Evolutionary conservation across 1,140 invertebrate genomes (phyloP).

Genomic region (Drosophila bipectinata): DNA sequence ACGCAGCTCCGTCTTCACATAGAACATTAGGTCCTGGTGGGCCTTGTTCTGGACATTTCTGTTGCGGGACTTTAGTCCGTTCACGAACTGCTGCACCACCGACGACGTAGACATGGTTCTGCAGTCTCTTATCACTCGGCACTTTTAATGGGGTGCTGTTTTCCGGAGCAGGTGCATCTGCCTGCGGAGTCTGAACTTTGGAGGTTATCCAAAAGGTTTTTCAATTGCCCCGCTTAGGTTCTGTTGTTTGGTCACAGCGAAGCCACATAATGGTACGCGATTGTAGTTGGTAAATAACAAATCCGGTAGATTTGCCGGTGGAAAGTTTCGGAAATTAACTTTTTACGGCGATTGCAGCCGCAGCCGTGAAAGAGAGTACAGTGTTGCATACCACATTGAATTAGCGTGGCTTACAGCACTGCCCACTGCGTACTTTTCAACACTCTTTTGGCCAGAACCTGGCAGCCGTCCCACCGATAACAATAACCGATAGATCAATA

Average conservation of each 20-base stretch:
- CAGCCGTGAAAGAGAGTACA: conserved; percentile 16
- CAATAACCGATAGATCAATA: conserved; percentile 36
- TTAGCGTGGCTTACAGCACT: background rate
- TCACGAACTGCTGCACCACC: conserved; percentile 91
- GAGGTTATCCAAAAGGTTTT: conserved; percentile 30
- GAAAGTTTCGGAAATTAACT: background rate
- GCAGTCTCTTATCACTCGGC: conserved; percentile 2
- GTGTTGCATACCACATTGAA: conserved; percentile 4
- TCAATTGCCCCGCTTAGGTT: conserved; percentile 19
- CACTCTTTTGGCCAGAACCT: background rate
- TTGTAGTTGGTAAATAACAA: background rate
- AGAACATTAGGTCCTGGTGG: conserved; percentile 94
- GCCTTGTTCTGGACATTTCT: conserved; percentile 93
- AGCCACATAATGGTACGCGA: conserved; percentile 9
- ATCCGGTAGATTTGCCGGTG: background rate
- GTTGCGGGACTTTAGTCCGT: conserved; percentile 94
- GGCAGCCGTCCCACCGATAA: background rate
- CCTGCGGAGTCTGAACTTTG: conserved; percentile 26
- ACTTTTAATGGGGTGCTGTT: conserved; percentile 2
- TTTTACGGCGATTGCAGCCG: conserved; percentile 23
- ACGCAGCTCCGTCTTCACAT: conserved; percentile 95
- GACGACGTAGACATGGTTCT: conserved; percentile 78
- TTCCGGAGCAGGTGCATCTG: conserved; percentile 59
- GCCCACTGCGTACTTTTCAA: background rate
- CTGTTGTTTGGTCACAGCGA: background rate